These are phyloP conservation scores for Saturnia pavonia DNA, from an alignment of 2,888 invertebrate genomes.

Conservation along the genomic window DNA sequence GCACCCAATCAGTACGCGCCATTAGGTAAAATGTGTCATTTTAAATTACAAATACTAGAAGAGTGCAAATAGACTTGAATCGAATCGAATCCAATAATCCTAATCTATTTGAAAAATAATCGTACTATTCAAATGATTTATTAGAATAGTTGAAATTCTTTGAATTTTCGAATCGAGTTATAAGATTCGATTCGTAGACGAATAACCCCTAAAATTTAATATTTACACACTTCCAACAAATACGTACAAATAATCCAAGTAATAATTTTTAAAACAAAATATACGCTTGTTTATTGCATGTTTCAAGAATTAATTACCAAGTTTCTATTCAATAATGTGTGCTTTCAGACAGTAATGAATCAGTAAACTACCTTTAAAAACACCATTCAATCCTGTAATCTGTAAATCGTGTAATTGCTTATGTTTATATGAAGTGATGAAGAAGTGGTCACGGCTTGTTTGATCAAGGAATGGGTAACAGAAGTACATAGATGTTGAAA, in stretches of 20 bases:
- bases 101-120: too few relatives aligned
- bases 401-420: constrained; percentile 24
- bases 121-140: too few relatives aligned
- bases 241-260: background rate
- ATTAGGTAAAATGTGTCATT: too few relatives aligned
- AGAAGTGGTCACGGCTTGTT: constrained; percentile 27
- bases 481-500: constrained; percentile 1
- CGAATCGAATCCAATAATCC: too few relatives aligned
- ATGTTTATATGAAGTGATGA: constrained; percentile 27
- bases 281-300: background rate
- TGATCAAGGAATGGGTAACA: constrained; percentile 30
- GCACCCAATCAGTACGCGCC: too few relatives aligned
- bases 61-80: too few relatives aligned
- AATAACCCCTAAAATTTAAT: too few relatives aligned
- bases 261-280: background rate
- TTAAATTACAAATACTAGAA: too few relatives aligned
- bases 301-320: constrained; percentile 14
- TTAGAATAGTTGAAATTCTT: too few relatives aligned
- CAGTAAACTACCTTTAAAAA: constrained; percentile 10
- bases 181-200: too few relatives aligned
- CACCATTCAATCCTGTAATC: constrained; percentile 19
- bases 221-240: too few relatives aligned
- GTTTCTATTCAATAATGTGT: background rate
- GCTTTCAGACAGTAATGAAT: constrained; percentile 11
- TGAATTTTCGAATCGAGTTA: too few relatives aligned